A percentile compares a stretch with the other conserved stretches of the same genome.
phyloP scores from a whole-genome alignment of 2,113 vertebrate genomes.

The Gobius niger region DNA sequence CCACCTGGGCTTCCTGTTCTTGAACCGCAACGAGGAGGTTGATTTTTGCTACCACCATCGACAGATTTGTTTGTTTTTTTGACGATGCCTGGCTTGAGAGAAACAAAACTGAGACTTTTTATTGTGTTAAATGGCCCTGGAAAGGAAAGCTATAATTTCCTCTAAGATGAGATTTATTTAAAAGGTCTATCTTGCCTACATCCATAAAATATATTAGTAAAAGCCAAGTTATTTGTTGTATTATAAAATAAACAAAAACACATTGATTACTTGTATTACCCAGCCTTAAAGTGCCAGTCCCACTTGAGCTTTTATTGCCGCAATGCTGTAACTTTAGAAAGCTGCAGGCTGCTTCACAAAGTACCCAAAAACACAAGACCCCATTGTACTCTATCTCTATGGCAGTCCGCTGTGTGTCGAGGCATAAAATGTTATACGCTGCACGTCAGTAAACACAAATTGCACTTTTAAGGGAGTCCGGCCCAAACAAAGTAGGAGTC shows the following conservation, averaged over 20 bases:
- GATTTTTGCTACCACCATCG: conserved; percentile 34
- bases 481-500: neutral
- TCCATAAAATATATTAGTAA: too few relatives aligned
- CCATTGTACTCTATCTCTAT: conserved; percentile 17
- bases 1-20: conserved; percentile 53
- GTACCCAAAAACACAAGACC: conserved; percentile 42
- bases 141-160: too few relatives aligned
- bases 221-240: too few relatives aligned
- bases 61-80: too few relatives aligned
- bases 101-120: too few relatives aligned
- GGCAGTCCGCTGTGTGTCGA: neutral
- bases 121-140: too few relatives aligned
- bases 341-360: conserved; percentile 14
- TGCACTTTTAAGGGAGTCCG: neutral
- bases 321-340: conserved; percentile 40
- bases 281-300: neutral
- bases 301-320: conserved; percentile 39
- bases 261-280: too few relatives aligned
- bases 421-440: conserved; percentile 15
- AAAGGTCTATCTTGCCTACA: too few relatives aligned
- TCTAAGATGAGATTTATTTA: too few relatives aligned
- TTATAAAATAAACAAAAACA: too few relatives aligned
- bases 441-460: conserved; percentile 13
- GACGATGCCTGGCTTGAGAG: too few relatives aligned
- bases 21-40: conserved; percentile 32